Base-by-base conservation (phyloP, 2,888 invertebrate genomes). In the Idaea straminata region DNA sequence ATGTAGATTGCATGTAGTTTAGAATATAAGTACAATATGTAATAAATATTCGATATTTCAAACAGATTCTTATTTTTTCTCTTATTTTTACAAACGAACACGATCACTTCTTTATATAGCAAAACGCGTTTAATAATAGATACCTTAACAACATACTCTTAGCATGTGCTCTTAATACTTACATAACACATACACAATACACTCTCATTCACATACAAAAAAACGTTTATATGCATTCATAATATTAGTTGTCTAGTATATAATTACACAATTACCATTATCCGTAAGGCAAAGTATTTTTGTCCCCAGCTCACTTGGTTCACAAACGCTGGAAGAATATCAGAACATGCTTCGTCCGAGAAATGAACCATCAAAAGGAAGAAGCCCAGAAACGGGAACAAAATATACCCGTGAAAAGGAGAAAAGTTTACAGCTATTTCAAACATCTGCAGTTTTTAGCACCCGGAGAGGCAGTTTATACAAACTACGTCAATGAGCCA, bases 261-360 rank as follows among this genome's bases (percentile, higher is more conserved):
- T 13, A 47, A 47, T 47, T 10, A 47, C 47, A 47, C 13, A 47
- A 13, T 7, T 47, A 47, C 13, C 47, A 47, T 47, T 47, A 47
- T 47, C 47, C 47, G 47, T 47, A 47, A 47, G 47, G 47, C 47
- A 47, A 47, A 13, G 47, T 47, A 47, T 47, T 47, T 47, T 47
- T 47, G 47, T 47, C 47, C 47, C 13, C 78, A 85, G 84, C 74
- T 62, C 77, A 80, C 66, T 83, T 85, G 67, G 68, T 87, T 0
- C 83, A 85, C 65, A 83, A 78, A 66, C 83, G 86, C 5, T 87
- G 85, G 86, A 88, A 86, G 66, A 87, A 83, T 63, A 80, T 86
- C 5, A 77, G 86, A 61, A 86, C 86, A 3, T 87, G 84, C 66
- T 88, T 87, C 79, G 77, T 83, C 3, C 77, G 87, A 72, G 85